Base-by-base conservation (phyloP, 1,140 invertebrate genomes). In the Chrysopa pallens region DNA sequence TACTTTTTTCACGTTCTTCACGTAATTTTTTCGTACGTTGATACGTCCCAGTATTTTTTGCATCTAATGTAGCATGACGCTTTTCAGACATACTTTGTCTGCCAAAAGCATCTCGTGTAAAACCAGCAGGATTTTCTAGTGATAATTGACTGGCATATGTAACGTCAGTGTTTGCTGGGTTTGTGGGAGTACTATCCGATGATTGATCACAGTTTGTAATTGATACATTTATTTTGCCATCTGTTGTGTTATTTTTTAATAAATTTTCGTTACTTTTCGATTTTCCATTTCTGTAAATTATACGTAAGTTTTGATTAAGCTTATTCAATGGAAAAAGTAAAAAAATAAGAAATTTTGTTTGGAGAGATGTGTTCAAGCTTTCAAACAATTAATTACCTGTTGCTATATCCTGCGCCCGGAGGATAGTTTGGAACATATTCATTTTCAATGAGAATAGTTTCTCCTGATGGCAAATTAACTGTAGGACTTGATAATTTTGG, bases 21-120 rank as follows among this genome's bases (percentile, higher is more conserved):
- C 79, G 60, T 12, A 81, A 59, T 56, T 89, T 87, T 64, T 94
- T 94, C 49, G 88, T 91, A 48, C 87, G 73, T 62, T 94, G 87
- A 60, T 95, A 96, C 5, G 90, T 94, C 55, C 92, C 90, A 1
- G 89, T 94, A 52, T 74, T 80, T 59, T 88, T 84, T n/a, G 92
- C 90, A 66, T 96, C 91, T 29, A 93, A 62, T 8, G 89, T 86
- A 0, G 90, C 90, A 60, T 94, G 89, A 38, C 92, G 68, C 60
- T 96, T 96, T 63, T 97, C 93, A 1, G 90, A 95, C 82, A 98
- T 96, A 59, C 89, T 94, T 61, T 94, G 88, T 17, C 92, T 67
- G 0, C 92, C 92, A 48, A 96, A 76, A 7, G 89, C 91, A 63
- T 96, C 92, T 31, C 93, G 68, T 15, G 78, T 76, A 39, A 76